Evolutionary conservation across 2,888 invertebrate genomes (phyloP).

Genomic region (Marronus borbonicus): DNA sequence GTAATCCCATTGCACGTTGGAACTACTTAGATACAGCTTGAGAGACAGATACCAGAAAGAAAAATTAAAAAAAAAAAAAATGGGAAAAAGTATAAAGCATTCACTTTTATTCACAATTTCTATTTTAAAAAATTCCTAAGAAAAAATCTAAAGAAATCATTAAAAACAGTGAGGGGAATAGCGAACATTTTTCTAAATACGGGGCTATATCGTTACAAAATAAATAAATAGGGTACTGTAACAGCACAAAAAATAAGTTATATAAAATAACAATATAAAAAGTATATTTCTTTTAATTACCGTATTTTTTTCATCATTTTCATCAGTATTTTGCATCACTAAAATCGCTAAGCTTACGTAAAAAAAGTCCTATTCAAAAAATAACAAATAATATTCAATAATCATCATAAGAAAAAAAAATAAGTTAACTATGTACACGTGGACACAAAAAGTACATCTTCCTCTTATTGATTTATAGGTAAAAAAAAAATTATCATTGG

Average conservation of each 20-base stretch:
- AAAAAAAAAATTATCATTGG: background rate
- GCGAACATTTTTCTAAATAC: background rate
- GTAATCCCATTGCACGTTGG: conserved; percentile 17
- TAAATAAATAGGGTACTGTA: conserved; percentile 45
- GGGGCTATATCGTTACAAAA: conserved; percentile 17
- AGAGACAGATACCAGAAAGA: conserved; percentile 3
- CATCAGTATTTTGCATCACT: background rate
- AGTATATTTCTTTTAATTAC: conserved; percentile 13
- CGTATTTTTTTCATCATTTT: background rate
- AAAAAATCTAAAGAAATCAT: background rate
- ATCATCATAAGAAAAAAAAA: conserved; percentile 50
- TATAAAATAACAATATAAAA: conserved; percentile 46
- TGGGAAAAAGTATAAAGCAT: background rate
- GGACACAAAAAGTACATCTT: background rate
- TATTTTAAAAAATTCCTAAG: background rate
- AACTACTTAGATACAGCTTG: conserved; percentile 21
- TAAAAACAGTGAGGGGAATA: background rate
- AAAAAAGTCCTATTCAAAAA: conserved; percentile 43
- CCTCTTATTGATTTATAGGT: background rate
- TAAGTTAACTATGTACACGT: conserved; percentile 57
- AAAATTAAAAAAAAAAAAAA: background rate
- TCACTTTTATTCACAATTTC: background rate
- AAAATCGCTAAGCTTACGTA: conserved; percentile 24
- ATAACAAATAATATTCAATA: conserved; percentile 18
- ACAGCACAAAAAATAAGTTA: conserved; percentile 46